Base-by-base conservation (phyloP, 1,140 invertebrate genomes). In the Drosophila azteca region DNA sequence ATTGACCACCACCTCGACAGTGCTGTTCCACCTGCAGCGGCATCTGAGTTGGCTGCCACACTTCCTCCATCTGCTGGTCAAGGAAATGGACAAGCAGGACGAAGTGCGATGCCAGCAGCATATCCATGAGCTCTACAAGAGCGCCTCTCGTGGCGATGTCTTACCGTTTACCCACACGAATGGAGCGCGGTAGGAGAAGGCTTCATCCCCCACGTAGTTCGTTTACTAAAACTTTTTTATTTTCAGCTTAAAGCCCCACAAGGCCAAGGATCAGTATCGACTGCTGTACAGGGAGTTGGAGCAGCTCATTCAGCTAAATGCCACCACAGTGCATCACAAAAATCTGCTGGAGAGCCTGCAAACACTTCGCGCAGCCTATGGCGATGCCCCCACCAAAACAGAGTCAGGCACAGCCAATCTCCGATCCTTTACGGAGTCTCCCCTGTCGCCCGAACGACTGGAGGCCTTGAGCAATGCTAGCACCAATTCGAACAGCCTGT, bases 231-330 rank as follows among this genome's bases (percentile, higher is more conserved):
- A 11, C 11, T 11, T 1, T 13, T 20, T 43, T 51, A 2, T 11
- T 17, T 6, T 26, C 11, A 76, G 61, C 62, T 46, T 70, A 45
- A 6, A 95, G 94, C 39, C n/a, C 2, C 58, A 61, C 81, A 93
- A 94, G 17, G 93, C 93, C 31, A 94, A 95, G 45, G 98, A 99
- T 80, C 97, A 98, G 79, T 99, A 98, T 92, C 94, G 96, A 58
- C 93, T 96, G 48, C 94, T 99, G 85, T 99, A 97, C 95, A 94
- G 94, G 44, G 98, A 99, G 90, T 90, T 99, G 29, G 98, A 99
- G 92, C 95, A 94, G 9, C 94, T 98, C 59, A 91, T 99, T 0
- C 95, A 95, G 60, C 94, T 95, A 6, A 96, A 98, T 85, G 93
- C 66, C 6, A 80, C 67, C 15, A 94, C 95, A 70, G 64, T 94